Percentiles rank a stretch among this genome's conserved stretches.
phyloP scores from a whole-genome alignment of 1,140 invertebrate species.

The Globodera ellingtonae region DNA sequence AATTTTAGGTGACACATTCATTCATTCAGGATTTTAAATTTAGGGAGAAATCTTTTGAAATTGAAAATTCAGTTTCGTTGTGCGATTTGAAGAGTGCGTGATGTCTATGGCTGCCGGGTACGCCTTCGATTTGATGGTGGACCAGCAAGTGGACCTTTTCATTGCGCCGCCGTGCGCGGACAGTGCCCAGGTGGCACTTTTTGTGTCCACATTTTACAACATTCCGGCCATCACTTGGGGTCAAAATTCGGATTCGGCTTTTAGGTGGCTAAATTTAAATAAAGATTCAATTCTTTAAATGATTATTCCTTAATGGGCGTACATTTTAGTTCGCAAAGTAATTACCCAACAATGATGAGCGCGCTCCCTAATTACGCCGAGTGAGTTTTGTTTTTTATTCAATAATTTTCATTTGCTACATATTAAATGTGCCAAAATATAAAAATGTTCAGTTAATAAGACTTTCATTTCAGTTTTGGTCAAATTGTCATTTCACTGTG shows the following conservation, averaged over 20 bases:
- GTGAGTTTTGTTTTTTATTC: neutral
- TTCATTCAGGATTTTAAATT: too few relatives aligned
- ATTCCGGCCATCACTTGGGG: constrained; percentile 47
- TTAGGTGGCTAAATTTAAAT: neutral
- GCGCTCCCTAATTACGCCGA: neutral
- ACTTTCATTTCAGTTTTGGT: constrained; percentile 36
- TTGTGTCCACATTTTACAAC: constrained; percentile 43
- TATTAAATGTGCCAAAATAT: too few relatives aligned
- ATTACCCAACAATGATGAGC: neutral
- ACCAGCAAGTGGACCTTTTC: constrained; percentile 43
- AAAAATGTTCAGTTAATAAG: neutral
- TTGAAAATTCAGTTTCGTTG: neutral
- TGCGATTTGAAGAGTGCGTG: neutral
- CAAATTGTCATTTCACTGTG: constrained; percentile 31
- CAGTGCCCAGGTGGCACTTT: constrained; percentile 25
- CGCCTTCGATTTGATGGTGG: constrained; percentile 34
- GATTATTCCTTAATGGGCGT: too few relatives aligned
- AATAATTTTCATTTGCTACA: too few relatives aligned
- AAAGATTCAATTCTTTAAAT: neutral
- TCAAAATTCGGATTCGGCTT: neutral
- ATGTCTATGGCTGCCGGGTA: constrained; percentile 36
- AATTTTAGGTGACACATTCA: neutral
- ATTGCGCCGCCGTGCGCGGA: constrained; percentile 46
- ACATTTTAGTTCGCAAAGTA: neutral
- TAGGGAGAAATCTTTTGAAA: too few relatives aligned